Percentiles rank a stretch among this genome's conserved stretches.
Evolutionary conservation across 2,888 invertebrate genomes (phyloP).

Genomic region (Criorhina ranunculi): DNA sequence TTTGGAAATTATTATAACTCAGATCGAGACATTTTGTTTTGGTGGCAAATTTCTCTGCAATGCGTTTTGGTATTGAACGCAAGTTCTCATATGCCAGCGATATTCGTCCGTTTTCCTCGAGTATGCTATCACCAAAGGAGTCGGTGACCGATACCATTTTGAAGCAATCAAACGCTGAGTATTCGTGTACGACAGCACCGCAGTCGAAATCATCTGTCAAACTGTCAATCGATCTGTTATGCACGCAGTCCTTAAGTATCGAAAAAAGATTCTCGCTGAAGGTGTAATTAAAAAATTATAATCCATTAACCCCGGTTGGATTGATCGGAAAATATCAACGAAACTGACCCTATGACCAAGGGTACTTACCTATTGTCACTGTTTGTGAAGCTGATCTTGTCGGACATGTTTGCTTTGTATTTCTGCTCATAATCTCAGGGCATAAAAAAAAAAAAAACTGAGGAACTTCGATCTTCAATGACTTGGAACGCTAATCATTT

Average conservation of each 20-base stretch:
- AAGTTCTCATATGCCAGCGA: constrained; percentile 90
- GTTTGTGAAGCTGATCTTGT: constrained; percentile 60
- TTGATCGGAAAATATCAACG: constrained; percentile 40
- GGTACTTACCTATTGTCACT: constrained; percentile 70
- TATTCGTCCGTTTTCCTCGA: constrained; percentile 86
- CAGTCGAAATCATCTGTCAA: constrained; percentile 80
- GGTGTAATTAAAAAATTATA: constrained; percentile 38
- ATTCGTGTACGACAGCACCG: constrained; percentile 75
- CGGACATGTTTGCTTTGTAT: constrained; percentile 51
- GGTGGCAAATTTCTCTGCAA: constrained; percentile 87
- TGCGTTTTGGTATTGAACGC: constrained; percentile 87
- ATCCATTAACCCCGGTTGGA: constrained; percentile 47
- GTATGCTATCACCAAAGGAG: constrained; percentile 80
- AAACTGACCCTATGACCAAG: constrained; percentile 21
- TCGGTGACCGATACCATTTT: constrained; percentile 81
- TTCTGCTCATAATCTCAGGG: constrained; percentile 1
- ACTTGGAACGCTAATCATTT: constrained; percentile 1
- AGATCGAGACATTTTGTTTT: constrained; percentile 89
- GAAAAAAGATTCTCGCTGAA: constrained; percentile 76
- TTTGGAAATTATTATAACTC: constrained; percentile 90
- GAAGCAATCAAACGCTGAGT: constrained; percentile 67
- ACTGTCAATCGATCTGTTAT: constrained; percentile 81
- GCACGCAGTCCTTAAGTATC: constrained; percentile 81
- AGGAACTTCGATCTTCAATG: background rate
- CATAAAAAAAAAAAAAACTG: no score